Conservation (phyloP, 2,888 invertebrate genomes). For the Hydrotaea cyrtoneurina region DNA sequence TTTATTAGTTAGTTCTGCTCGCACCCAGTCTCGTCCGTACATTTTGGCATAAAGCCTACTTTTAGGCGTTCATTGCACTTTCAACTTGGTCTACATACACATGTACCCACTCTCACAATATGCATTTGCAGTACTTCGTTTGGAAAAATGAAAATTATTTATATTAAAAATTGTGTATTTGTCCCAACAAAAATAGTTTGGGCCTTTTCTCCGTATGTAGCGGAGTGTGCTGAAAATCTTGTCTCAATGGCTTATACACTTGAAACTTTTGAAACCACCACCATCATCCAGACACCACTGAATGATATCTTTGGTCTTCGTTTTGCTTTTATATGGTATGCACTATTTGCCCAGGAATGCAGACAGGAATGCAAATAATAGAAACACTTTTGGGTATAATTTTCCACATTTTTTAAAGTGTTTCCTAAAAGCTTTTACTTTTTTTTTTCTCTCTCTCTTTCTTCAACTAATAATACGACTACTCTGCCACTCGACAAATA, state of each 20-base stretch:
- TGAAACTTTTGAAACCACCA: slow-evolving; percentile 36
- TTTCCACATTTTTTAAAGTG: slow-evolving; percentile 45
- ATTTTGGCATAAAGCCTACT: not conserved
- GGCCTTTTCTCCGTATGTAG: not conserved
- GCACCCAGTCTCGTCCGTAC: not conserved
- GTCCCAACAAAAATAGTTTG: not conserved
- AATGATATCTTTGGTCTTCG: not conserved
- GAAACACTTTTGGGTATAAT: slow-evolving; percentile 58
- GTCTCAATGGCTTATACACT: slow-evolving; percentile 56
- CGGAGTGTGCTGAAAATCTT: slow-evolving; percentile 13
- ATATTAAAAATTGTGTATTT: slow-evolving; percentile 1
- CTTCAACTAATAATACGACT: not conserved
- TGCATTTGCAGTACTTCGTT: not conserved
- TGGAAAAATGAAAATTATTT: slow-evolving; percentile 12
- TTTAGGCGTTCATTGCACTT: slow-evolving; percentile 23
- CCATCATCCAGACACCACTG: not conserved
- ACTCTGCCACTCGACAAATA: slow-evolving; percentile 15
- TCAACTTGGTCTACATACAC: not conserved
- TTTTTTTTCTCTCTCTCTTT: not conserved
- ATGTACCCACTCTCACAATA: too few species aligned
- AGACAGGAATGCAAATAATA: slow-evolving; percentile 33
- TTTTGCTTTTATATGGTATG: not conserved
- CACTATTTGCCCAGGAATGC: slow-evolving; percentile 5
- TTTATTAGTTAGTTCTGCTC: too few species aligned
- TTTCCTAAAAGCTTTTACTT: slow-evolving; percentile 48